Evolutionary conservation across 2,797 vertebrate genomes (phyloP), one percentile per base, ranked within the genome.

Genomic region (Linurgus olivaceus): DNA sequence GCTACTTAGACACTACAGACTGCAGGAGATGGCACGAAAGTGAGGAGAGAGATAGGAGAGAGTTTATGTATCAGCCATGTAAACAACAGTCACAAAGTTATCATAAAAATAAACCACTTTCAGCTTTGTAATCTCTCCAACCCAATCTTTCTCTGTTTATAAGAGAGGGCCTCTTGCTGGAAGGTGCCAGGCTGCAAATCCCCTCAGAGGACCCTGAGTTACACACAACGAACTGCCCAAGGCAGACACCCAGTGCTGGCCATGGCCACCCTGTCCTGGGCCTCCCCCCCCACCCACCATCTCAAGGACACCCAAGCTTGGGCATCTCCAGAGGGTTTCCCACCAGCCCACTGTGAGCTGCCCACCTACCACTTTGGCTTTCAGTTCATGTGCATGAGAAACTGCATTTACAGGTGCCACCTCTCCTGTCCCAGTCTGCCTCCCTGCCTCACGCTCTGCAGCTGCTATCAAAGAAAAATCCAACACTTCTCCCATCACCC

Each of bases 211-310:
- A 42, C 9, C 65, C 10, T 10, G 24, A 52, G 31, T 12, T 67
- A 33, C 74, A 47, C 1, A 2, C 33, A 75, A 48, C 82, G 25
- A 48, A 1, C 23, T 25, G 17, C 17, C n/a, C 29, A 18, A 74
- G 28, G 59, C 23, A 59, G 37, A 71, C 20, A 38, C 29, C 4
- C 48, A n/a, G 1, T 1, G 45, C 26, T 72, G 57, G 58, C 40
- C 47, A 57, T 0, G 0, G 31, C 47, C 67, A 48, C 13, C 11
- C 9, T 13, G 23, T 17, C 26, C 65, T 37, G 1, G 1, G 24
- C 38, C 52, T 62, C 29, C 24, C 48, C n/a, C 33, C 52, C 9
- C 21, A 38, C 17, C 28, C 62, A 35, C 9, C 33, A 40, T 4
- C 84, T 37, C 48, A 71, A 58, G 62, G 35, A 79, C 2, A 1